These are phyloP conservation scores for Anguilla marmorata DNA, from an alignment of 2,797 vertebrate genomes.

Conservation along the genomic window DNA sequence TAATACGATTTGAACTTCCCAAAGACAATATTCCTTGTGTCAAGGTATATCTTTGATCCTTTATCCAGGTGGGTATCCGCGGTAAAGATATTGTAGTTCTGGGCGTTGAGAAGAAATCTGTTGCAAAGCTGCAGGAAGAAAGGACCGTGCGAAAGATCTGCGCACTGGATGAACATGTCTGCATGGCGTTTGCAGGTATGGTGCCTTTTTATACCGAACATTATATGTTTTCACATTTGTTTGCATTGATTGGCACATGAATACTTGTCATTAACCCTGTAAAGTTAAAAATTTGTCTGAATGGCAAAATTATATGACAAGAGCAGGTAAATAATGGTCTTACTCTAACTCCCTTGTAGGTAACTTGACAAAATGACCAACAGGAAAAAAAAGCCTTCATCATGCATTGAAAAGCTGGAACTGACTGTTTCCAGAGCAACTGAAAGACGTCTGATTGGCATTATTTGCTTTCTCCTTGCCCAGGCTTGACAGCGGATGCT, in stretches of 20 bases:
- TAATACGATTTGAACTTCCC: background rate
- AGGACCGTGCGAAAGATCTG: constrained; percentile 82
- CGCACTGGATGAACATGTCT: constrained; percentile 79
- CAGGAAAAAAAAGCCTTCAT: background rate
- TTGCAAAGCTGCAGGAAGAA: constrained; percentile 81
- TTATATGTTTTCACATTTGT: background rate
- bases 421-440: background rate
- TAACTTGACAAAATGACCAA: too few relatives aligned
- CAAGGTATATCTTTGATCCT: background rate
- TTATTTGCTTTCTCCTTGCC: background rate
- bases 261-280: background rate
- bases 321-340: too few relatives aligned
- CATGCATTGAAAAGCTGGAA: background rate
- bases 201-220: background rate
- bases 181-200: constrained; percentile 83
- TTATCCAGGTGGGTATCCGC: constrained; percentile 77
- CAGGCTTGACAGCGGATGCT: constrained; percentile 85
- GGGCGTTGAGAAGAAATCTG: constrained; percentile 81
- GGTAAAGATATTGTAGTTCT: constrained; percentile 81
- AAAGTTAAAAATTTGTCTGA: background rate
- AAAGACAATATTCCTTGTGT: too few relatives aligned
- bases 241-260: background rate
- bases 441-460: background rate
- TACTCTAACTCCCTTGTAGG: too few relatives aligned
- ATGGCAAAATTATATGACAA: background rate